Percentiles rank a stretch among this genome's conserved stretches.
phyloP scores from a whole-genome alignment of 2,888 invertebrate genomes.

The Netelia melanura region DNA sequence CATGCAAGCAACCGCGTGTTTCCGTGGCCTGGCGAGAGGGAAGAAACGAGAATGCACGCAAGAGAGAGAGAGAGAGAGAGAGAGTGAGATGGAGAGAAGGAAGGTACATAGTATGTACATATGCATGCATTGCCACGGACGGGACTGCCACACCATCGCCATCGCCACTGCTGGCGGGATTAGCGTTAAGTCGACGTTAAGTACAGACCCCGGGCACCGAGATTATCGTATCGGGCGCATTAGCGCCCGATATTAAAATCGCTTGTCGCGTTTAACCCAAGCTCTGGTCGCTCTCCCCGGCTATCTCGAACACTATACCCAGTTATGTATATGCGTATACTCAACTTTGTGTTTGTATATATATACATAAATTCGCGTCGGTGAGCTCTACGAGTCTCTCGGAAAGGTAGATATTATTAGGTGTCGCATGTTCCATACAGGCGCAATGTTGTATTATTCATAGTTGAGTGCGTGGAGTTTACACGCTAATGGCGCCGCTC shows the following conservation, averaged over 20 bases:
- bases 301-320: slow-evolving; percentile 17
- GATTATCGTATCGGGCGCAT: slow-evolving; percentile 77
- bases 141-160: slow-evolving; percentile 49
- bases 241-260: slow-evolving; percentile 74
- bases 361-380: neutral
- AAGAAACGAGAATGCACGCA: neutral
- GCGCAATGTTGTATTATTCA: slow-evolving; percentile 48
- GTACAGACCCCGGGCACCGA: slow-evolving; percentile 74
- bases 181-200: slow-evolving; percentile 80
- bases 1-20: slow-evolving; percentile 72
- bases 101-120: slow-evolving; percentile 7
- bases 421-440: slow-evolving; percentile 41
- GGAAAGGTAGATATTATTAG: slow-evolving; percentile 59
- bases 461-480: slow-evolving; percentile 23
- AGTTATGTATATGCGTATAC: slow-evolving; percentile 46
- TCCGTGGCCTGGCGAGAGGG: slow-evolving; percentile 45
- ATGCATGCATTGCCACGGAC: slow-evolving; percentile 40
- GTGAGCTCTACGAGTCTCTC: slow-evolving; percentile 33
- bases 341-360: neutral
- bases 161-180: slow-evolving; percentile 72
- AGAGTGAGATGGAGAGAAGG: slow-evolving; percentile 5
- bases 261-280: slow-evolving; percentile 69
- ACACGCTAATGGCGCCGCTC: slow-evolving; percentile 22
- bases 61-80: neutral
- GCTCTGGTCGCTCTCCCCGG: slow-evolving; percentile 37